Percentiles rank a stretch among this genome's conserved stretches.
phyloP scores from a whole-genome alignment of 2,888 invertebrate species.

The Drosophila parthenogenetica region DNA sequence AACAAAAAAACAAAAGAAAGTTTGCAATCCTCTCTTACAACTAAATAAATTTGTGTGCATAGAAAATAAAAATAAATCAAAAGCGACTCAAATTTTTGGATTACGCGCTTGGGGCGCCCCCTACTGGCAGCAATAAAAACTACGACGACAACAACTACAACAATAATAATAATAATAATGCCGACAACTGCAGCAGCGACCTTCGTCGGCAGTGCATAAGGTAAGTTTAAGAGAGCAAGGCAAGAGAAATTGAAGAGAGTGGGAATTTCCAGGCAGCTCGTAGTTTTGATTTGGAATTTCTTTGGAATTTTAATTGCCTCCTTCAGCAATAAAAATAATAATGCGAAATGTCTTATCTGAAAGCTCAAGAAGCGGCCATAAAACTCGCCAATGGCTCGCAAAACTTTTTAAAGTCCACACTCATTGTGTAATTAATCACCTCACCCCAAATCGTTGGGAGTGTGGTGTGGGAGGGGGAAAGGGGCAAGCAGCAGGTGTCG shows the following conservation, averaged over 20 bases:
- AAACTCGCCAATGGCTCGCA: conserved; percentile 56
- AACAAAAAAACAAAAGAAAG: conserved; percentile 40
- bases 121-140: conserved; percentile 17
- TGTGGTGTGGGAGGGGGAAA: conserved; percentile 1
- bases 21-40: conserved; percentile 20
- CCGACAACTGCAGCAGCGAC: conserved; percentile 65
- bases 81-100: conserved; percentile 46
- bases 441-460: conserved; percentile 11
- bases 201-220: conserved; percentile 71
- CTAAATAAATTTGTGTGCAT: conserved; percentile 27
- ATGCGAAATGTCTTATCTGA: conserved; percentile 65
- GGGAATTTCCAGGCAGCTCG: conserved; percentile 8
- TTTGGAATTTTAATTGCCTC: conserved; percentile 71
- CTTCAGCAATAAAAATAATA: conserved; percentile 30
- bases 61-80: conserved; percentile 6
- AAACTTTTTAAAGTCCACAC: conserved; percentile 54
- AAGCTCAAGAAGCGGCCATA: conserved; percentile 50
- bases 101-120: conserved; percentile 52
- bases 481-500: conserved; percentile 49
- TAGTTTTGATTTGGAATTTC: conserved; percentile 51
- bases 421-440: conserved; percentile 69
- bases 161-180: conserved; percentile 50
- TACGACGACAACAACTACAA: conserved; percentile 11
- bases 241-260: conserved; percentile 2
- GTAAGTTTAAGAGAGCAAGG: conserved; percentile 50